phyloP scores from a whole-genome alignment of 1,140 invertebrate genomes.

The Zaprionus capensis region DNA sequence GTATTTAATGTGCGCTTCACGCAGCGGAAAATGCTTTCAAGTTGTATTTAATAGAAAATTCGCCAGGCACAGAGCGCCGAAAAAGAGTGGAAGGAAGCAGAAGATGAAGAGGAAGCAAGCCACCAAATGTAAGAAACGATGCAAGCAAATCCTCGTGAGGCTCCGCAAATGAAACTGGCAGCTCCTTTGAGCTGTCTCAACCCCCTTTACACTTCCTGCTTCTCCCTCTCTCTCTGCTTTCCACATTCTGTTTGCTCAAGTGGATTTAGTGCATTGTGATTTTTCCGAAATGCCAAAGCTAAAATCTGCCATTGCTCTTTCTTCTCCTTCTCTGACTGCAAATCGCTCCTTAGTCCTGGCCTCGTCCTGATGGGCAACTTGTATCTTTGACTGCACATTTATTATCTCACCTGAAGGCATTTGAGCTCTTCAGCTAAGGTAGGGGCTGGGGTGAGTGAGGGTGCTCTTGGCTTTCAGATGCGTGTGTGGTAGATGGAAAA shows the following conservation, averaged over 20 bases:
- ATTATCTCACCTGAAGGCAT: constrained; percentile 80
- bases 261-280: constrained; percentile 75
- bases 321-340: constrained; percentile 1
- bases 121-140: constrained; percentile 21
- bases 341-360: constrained; percentile 28
- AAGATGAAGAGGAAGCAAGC: not conserved
- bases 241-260: constrained; percentile 41
- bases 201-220: constrained; percentile 14
- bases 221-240: not conserved
- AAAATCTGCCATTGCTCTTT: constrained; percentile 73
- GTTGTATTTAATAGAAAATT: constrained; percentile 48
- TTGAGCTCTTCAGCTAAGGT: constrained; percentile 59
- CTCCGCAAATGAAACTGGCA: constrained; percentile 64
- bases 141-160: constrained; percentile 61
- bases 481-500: constrained; percentile 19
- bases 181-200: constrained; percentile 64
- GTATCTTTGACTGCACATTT: constrained; percentile 82
- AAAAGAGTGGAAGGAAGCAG: constrained; percentile 7
- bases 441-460: constrained; percentile 2
- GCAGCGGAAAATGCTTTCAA: constrained; percentile 46
- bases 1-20: constrained; percentile 39
- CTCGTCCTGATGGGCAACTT: constrained; percentile 52
- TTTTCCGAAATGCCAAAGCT: constrained; percentile 72
- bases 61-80: not conserved
- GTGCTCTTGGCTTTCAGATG: constrained; percentile 42